These are phyloP conservation scores for Aleadryas rufinucha DNA, from an alignment of 2,113 vertebrate genomes.

Conservation along the genomic window DNA sequence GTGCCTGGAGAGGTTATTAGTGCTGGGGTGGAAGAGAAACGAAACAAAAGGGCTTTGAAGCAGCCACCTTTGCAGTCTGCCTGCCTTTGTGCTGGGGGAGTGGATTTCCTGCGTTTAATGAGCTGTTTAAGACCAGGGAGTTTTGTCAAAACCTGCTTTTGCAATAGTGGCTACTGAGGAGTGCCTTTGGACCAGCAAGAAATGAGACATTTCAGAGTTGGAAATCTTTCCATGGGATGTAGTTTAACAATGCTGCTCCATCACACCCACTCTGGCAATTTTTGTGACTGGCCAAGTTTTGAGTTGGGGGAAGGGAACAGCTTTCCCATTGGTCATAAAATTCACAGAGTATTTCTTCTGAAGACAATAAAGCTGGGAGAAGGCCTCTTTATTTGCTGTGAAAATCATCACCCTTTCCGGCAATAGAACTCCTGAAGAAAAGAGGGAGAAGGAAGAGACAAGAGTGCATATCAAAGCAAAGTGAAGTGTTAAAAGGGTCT, in stretches of 20 bases:
- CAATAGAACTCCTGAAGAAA: conserved; percentile 83
- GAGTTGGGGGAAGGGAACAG: conserved; percentile 48
- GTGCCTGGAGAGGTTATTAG: neutral
- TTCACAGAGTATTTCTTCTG: conserved; percentile 64
- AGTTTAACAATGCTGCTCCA: neutral
- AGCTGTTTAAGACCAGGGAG: neutral
- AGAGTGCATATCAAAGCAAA: conserved; percentile 90
- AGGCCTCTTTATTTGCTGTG: conserved; percentile 83
- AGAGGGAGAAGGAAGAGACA: conserved; percentile 76
- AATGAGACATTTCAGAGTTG: neutral
- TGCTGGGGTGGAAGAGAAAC: neutral
- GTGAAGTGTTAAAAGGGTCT: conserved; percentile 82
- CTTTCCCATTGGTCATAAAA: conserved; percentile 51
- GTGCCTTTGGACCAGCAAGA: neutral
- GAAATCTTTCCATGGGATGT: neutral
- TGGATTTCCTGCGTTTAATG: neutral
- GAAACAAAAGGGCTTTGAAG: conserved; percentile 41
- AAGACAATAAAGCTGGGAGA: conserved; percentile 74
- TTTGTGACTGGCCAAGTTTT: conserved; percentile 47
- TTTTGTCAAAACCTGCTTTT: neutral
- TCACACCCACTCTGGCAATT: neutral
- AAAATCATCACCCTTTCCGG: conserved; percentile 85
- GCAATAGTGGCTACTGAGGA: neutral
- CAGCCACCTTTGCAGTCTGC: neutral
- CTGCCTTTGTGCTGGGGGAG: neutral